Conservation (phyloP, 2,888 invertebrate genomes). For the Prionchulus punctatus region DNA sequence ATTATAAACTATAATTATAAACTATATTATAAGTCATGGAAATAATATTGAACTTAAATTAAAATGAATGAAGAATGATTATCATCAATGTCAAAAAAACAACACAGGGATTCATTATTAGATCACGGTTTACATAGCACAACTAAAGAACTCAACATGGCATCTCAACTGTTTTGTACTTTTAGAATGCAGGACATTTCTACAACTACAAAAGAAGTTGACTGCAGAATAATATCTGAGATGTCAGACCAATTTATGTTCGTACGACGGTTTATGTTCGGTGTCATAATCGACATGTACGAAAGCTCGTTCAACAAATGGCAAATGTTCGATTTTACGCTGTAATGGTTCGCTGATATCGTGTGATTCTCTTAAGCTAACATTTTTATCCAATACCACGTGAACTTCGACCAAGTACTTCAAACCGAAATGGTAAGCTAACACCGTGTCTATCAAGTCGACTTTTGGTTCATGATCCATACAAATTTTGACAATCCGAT, state of each 20-base stretch:
- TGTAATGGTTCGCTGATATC: conserved; percentile 40
- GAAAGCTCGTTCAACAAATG: conserved; percentile 40
- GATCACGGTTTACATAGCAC: no score
- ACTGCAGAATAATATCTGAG: no score
- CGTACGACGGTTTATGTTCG: conserved; percentile 34
- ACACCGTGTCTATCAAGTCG: conserved; percentile 35
- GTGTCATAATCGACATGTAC: conserved; percentile 41
- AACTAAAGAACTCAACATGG: no score
- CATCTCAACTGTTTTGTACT: no score
- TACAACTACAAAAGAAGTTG: no score
- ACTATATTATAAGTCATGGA: no score
- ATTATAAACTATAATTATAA: no score
- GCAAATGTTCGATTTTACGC: conserved; percentile 37
- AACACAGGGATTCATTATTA: no score
- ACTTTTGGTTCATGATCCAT: conserved; percentile 8
- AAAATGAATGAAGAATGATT: no score
- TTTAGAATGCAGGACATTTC: no score
- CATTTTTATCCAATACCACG: conserved; percentile 37
- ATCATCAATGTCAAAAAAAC: no score
- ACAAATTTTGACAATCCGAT: conserved; percentile 27
- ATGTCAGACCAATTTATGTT: conserved; percentile 38
- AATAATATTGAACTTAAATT: no score
- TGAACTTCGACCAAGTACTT: conserved; percentile 36
- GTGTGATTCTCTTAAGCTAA: conserved; percentile 36
- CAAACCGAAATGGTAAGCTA: conserved; percentile 40